Percentiles rank a stretch among this genome's conserved stretches.
Evolutionary conservation across 30 jellyfish, hydroid and myxozoan genomes (phyloP).

Genomic region (Aurelia aurita): DNA sequence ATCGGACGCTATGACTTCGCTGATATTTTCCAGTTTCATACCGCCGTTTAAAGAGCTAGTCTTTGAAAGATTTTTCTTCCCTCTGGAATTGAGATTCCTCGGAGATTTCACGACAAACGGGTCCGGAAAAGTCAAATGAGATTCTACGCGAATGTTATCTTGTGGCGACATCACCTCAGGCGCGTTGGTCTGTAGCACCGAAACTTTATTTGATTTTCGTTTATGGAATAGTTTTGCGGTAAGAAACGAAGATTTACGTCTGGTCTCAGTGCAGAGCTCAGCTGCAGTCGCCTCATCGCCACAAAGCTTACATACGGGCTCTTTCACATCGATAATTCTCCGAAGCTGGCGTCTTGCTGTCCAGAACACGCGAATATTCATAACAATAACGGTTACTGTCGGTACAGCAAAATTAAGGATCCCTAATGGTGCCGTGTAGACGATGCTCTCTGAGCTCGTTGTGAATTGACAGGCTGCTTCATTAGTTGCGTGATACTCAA

Average conservation of each 20-base stretch:
- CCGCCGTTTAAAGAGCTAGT: no score
- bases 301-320: constrained; percentile 25
- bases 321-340: constrained; percentile 12
- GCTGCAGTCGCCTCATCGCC: constrained; percentile 7
- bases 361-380: constrained; percentile 59
- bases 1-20: no score
- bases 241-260: not conserved
- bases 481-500: constrained; percentile 50
- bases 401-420: constrained; percentile 47
- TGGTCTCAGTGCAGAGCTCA: not conserved
- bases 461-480: constrained; percentile 63
- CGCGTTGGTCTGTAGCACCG: no score
- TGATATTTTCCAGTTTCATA: no score
- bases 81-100: no score
- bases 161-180: no score
- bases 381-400: constrained; percentile 35
- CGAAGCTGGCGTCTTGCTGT: constrained; percentile 54
- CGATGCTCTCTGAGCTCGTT: constrained; percentile 45
- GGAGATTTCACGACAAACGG: no score
- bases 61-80: no score
- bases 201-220: not conserved
- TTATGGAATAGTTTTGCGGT: not conserved
- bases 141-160: no score
- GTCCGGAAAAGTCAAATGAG: no score
- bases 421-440: constrained; percentile 61